These are phyloP conservation scores for Empis stercorea DNA, from an alignment of 2,888 invertebrate species.

Conservation along the genomic window DNA sequence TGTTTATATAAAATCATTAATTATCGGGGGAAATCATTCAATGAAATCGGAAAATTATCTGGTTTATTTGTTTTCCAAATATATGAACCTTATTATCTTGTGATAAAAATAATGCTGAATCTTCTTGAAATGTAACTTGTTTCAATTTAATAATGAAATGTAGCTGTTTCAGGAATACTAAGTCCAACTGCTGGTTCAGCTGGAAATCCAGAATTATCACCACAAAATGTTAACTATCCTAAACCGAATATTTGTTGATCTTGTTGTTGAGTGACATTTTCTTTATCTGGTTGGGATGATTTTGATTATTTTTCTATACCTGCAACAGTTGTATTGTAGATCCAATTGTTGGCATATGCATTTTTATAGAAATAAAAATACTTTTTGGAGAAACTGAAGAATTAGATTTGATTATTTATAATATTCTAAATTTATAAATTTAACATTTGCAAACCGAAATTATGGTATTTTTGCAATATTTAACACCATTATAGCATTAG, in stretches of 20 bases:
- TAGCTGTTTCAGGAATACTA: constrained; percentile 25
- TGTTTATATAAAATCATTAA: too few relatives aligned
- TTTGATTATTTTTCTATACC: constrained; percentile 3
- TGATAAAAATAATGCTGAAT: constrained; percentile 62
- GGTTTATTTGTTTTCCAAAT: constrained; percentile 43
- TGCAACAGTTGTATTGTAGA: constrained; percentile 25
- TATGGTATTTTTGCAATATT: too few relatives aligned
- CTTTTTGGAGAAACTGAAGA: too few relatives aligned
- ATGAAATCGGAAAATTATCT: constrained; percentile 25
- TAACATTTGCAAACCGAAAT: too few relatives aligned
- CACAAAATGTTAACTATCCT: constrained; percentile 47
- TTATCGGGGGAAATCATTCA: constrained; percentile 23
- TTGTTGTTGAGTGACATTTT: constrained; percentile 14
- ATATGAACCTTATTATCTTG: constrained; percentile 58
- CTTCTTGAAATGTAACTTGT: constrained; percentile 72
- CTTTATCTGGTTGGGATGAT: constrained; percentile 10
- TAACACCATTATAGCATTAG: too few relatives aligned
- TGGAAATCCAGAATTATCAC: constrained; percentile 35
- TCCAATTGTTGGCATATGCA: constrained; percentile 55
- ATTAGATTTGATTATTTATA: too few relatives aligned
- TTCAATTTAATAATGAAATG: constrained; percentile 45
- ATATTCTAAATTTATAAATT: too few relatives aligned
- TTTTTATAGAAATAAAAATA: too few relatives aligned
- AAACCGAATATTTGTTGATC: constrained; percentile 40
- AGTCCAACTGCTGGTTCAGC: constrained; percentile 31